Evolutionary conservation across 2,888 invertebrate genomes (phyloP).

Genomic region (Thera obeliscata): DNA sequence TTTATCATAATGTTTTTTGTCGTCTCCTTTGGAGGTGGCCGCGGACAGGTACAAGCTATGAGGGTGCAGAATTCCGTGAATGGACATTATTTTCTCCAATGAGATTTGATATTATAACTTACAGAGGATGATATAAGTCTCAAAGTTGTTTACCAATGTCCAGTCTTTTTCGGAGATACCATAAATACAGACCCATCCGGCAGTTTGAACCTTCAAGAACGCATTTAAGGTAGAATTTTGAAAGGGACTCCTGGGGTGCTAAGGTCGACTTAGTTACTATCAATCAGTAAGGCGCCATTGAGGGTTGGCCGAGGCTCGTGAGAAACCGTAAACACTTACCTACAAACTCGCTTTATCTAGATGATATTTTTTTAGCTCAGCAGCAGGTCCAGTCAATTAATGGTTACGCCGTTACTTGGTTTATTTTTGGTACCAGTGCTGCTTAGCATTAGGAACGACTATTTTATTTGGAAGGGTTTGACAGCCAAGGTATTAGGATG

Average conservation of each 20-base stretch:
- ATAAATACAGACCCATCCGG: constrained; percentile 1
- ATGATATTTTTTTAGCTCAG: constrained; percentile 78
- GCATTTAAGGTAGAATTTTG: constrained; percentile 49
- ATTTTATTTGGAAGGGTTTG: constrained; percentile 78
- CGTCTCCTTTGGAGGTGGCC: constrained; percentile 79
- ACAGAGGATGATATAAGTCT: constrained; percentile 35
- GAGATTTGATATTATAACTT: constrained; percentile 45
- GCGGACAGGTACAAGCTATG: constrained; percentile 81
- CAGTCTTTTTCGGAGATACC: constrained; percentile 12
- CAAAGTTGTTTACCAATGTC: constrained; percentile 35
- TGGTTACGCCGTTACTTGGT: constrained; percentile 81
- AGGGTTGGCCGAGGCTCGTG: constrained; percentile 81
- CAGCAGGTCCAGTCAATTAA: constrained; percentile 82
- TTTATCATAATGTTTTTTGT: constrained; percentile 83
- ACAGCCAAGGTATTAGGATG: constrained; percentile 70
- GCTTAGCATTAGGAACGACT: constrained; percentile 71
- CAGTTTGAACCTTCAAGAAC: constrained; percentile 44
- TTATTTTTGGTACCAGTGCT: constrained; percentile 74
- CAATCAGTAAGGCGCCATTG: constrained; percentile 84
- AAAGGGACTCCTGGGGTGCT: constrained; percentile 56
- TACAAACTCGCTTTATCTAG: constrained; percentile 78
- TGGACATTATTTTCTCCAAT: constrained; percentile 59
- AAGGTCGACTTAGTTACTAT: constrained; percentile 77
- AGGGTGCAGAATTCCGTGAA: constrained; percentile 84
- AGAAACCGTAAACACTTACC: constrained; percentile 84